A percentile compares a stretch with the other conserved stretches of the same genome.
Conservation (phyloP, 2,888 invertebrate species). For the Tuta absoluta region DNA sequence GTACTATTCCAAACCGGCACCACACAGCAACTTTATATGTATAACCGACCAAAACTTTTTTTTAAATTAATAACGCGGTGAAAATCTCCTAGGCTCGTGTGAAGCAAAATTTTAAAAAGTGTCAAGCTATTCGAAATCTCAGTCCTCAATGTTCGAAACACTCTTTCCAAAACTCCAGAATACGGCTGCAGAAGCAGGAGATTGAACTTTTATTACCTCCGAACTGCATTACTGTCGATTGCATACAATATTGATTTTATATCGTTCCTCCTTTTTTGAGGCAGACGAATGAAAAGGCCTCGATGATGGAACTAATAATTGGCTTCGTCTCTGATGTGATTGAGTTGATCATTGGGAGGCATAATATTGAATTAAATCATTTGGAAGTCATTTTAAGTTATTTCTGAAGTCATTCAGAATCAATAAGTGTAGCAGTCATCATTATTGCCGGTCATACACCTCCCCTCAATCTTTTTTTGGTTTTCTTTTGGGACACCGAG, state of each 20-base stretch:
- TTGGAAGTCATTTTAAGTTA: neutral
- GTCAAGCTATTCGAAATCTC: neutral
- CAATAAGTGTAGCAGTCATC: too few relatives aligned
- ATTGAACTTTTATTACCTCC: constrained; percentile 59
- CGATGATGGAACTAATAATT: constrained; percentile 33
- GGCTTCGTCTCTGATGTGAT: constrained; percentile 18
- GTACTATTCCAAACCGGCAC: too few relatives aligned
- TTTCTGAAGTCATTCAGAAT: too few relatives aligned
- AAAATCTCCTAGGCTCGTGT: neutral
- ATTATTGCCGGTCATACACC: too few relatives aligned
- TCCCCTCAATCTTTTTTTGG: too few relatives aligned
- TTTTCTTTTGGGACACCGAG: too few relatives aligned
- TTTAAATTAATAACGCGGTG: too few relatives aligned
- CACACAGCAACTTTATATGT: too few relatives aligned
- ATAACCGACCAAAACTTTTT: too few relatives aligned
- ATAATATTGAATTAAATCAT: neutral
- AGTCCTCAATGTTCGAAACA: neutral
- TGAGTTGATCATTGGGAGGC: neutral
- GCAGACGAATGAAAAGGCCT: constrained; percentile 37
- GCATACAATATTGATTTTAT: constrained; percentile 69
- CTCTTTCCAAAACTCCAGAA: constrained; percentile 45
- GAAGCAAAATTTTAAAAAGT: too few relatives aligned
- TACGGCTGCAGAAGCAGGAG: constrained; percentile 41
- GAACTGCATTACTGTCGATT: constrained; percentile 55
- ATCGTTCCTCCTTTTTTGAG: constrained; percentile 37